These are phyloP conservation scores for Drosophila hawaiiensis DNA, from an alignment of 2,888 invertebrate genomes.

Conservation along the genomic window DNA sequence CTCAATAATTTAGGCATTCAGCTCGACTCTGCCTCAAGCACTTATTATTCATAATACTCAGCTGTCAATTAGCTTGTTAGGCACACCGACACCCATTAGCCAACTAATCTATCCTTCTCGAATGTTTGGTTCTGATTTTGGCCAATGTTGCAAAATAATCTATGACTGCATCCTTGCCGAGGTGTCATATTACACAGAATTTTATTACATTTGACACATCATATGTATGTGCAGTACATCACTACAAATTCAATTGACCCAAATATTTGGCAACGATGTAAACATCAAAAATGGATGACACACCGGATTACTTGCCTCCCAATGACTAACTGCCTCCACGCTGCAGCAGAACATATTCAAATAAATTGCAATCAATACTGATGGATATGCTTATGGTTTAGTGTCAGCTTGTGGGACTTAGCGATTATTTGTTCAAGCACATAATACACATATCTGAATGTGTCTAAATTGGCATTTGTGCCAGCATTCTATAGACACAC, in stretches of 20 bases:
- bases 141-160: constrained; percentile 6
- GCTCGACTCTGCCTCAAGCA: background rate
- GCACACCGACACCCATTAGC: background rate
- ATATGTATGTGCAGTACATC: constrained; percentile 41
- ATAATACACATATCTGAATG: background rate
- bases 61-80: constrained; percentile 15
- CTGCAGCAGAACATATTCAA: constrained; percentile 22
- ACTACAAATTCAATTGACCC: constrained; percentile 75
- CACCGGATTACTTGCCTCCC: background rate
- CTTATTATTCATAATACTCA: background rate
- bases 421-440: background rate
- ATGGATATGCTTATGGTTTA: constrained; percentile 43
- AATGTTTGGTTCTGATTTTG: constrained; percentile 32
- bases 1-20: background rate
- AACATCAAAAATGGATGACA: constrained; percentile 32
- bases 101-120: constrained; percentile 9
- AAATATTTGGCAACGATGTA: constrained; percentile 56
- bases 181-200: constrained; percentile 43
- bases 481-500: background rate
- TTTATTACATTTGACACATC: constrained; percentile 67
- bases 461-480: constrained; percentile 5
- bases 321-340: constrained; percentile 4
- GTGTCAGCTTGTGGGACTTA: constrained; percentile 3
- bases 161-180: constrained; percentile 4
- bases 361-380: constrained; percentile 63